These are phyloP conservation scores for Borostomias antarcticus DNA, from an alignment of 2,797 vertebrate species.

Conservation along the genomic window DNA sequence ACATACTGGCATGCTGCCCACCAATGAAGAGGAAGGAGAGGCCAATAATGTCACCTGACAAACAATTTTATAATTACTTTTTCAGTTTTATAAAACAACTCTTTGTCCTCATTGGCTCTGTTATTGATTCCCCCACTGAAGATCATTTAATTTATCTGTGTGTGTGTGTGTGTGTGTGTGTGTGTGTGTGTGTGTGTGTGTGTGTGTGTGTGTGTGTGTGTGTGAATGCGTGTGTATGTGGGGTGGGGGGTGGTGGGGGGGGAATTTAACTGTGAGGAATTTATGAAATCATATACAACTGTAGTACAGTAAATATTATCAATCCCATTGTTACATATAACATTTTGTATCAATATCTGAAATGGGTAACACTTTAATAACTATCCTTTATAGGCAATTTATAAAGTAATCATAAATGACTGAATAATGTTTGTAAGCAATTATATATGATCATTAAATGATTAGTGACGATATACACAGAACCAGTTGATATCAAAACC, in stretches of 20 bases:
- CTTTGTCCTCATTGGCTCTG: conserved; percentile 45
- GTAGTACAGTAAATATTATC: no score
- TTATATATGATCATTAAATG: no score
- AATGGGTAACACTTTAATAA: not conserved
- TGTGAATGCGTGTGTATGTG: no score
- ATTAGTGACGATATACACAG: no score
- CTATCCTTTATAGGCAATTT: not conserved
- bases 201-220: no score
- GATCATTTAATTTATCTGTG: conserved; percentile 49
- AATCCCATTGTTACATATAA: not conserved
- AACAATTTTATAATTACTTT: conserved; percentile 73
- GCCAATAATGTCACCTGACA: conserved; percentile 56
- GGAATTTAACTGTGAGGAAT: no score
- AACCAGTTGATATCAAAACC: no score
- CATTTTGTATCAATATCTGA: not conserved
- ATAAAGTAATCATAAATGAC: not conserved
- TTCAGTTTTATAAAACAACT: conserved; percentile 63
- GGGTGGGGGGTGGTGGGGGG: not conserved
- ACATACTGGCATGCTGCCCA: conserved; percentile 18
- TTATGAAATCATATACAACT: no score
- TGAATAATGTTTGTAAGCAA: not conserved
- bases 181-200: no score
- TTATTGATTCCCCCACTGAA: conserved; percentile 62
- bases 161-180: no score
- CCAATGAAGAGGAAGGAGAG: conserved; percentile 69